A percentile compares a stretch with the other conserved stretches of the same genome.
Conservation (phyloP, 2,113 vertebrate genomes). For the Neomonachus schauinslandi region DNA sequence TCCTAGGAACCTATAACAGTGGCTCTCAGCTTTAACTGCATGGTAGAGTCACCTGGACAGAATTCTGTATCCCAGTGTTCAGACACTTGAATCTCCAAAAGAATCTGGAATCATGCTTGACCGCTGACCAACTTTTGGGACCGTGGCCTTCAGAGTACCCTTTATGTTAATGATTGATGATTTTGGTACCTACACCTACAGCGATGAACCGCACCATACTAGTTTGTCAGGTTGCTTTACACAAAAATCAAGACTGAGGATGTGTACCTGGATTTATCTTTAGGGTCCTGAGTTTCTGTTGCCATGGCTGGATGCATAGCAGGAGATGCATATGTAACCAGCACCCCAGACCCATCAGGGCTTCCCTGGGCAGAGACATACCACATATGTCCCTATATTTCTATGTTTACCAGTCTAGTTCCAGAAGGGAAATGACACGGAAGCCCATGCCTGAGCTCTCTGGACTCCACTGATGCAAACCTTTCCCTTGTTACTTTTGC, state of each 20-base stretch:
- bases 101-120: not conserved
- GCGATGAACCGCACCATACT: not conserved
- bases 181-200: not conserved
- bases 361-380: not conserved
- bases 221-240: not conserved
- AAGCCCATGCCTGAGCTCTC: not conserved
- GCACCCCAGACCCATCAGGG: not conserved
- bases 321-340: not conserved
- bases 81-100: not conserved
- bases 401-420: not conserved
- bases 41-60: not conserved
- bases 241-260: not conserved
- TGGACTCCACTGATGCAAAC: not conserved
- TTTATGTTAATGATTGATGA: not conserved
- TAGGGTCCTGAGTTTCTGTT: not conserved
- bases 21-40: not conserved
- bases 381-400: not conserved
- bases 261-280: not conserved
- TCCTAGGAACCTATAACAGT: not conserved
- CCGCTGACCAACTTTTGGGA: not conserved
- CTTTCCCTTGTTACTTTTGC: not conserved
- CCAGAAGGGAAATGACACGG: not conserved
- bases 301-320: not conserved
- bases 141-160: not conserved
- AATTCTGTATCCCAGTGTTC: not conserved